phyloP scores from a whole-genome alignment of 1,140 invertebrate genomes.

The Papilio dardanus region DNA sequence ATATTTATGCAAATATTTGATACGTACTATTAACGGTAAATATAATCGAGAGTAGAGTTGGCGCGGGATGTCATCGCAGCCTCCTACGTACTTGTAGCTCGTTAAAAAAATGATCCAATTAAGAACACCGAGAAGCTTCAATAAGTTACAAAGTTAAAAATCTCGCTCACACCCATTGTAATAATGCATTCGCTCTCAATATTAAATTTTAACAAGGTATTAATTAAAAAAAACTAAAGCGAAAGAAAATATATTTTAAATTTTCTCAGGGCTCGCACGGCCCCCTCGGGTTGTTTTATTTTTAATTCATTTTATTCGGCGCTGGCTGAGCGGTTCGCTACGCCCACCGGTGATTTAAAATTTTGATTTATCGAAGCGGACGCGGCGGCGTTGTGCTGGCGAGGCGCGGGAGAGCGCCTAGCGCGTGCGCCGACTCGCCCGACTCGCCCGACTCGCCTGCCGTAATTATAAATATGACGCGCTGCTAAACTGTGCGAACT shows the following conservation, averaged over 20 bases:
- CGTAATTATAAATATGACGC: slow-evolving; percentile 80
- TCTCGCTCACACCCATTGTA: slow-evolving; percentile 80
- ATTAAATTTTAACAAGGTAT: slow-evolving; percentile 83
- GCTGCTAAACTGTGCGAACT: slow-evolving; percentile 76
- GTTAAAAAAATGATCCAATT: slow-evolving; percentile 80
- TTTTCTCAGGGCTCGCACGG: slow-evolving; percentile 76
- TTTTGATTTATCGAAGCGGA: slow-evolving; percentile 78
- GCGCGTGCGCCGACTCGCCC: slow-evolving; percentile 53
- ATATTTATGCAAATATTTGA: background rate
- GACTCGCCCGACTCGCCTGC: slow-evolving; percentile 50
- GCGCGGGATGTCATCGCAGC: slow-evolving; percentile 53
- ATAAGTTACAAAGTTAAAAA: slow-evolving; percentile 79
- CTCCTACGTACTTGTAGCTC: slow-evolving; percentile 65
- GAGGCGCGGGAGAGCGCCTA: slow-evolving; percentile 56
- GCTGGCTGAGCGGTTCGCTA: slow-evolving; percentile 63
- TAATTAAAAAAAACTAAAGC: slow-evolving; percentile 82
- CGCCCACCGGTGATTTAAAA: slow-evolving; percentile 82
- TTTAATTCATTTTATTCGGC: slow-evolving; percentile 81
- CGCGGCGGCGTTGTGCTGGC: too few species aligned
- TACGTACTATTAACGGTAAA: slow-evolving; percentile 18
- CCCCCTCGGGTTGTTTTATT: slow-evolving; percentile 72
- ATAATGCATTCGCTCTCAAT: slow-evolving; percentile 78
- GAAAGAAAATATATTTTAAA: slow-evolving; percentile 73
- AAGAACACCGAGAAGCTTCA: slow-evolving; percentile 64
- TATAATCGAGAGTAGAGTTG: background rate